Evolutionary conservation across 2,797 vertebrate genomes (phyloP).

Genomic region (Todus mexicanus): DNA sequence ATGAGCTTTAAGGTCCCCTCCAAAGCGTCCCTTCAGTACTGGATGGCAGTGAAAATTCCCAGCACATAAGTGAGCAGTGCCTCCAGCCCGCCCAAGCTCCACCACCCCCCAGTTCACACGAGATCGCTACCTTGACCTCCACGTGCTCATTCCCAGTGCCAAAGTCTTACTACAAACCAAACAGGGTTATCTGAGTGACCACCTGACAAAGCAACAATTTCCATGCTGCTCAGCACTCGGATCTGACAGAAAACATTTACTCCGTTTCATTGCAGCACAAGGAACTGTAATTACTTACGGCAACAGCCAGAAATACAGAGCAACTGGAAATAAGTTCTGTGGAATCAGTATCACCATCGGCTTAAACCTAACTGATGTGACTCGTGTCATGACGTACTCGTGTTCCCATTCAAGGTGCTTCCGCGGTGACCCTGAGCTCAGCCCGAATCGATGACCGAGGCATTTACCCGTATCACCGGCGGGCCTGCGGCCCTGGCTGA

Average conservation of each 20-base stretch:
- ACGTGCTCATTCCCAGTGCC: not conserved
- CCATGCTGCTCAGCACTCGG: not conserved
- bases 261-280: not conserved
- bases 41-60: not conserved
- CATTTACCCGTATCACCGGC: accelerated
- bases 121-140: not conserved
- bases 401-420: not conserved
- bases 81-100: too few relatives aligned
- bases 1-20: too few relatives aligned
- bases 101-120: not conserved
- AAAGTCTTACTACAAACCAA: not conserved
- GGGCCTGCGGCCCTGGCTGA: not conserved
- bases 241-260: not conserved
- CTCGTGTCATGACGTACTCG: accelerated
- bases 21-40: accelerated
- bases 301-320: not conserved
- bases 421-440: not conserved
- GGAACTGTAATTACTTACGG: not conserved
- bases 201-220: not conserved
- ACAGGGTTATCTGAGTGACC: not conserved
- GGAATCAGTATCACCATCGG: not conserved
- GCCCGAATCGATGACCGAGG: not conserved
- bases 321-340: not conserved
- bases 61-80: not conserved
- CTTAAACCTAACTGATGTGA: not conserved